A percentile compares a stretch with the other conserved stretches of the same genome.
Conservation (phyloP, 1,140 invertebrate species). For the Brachionus asplanchnoidis region DNA sequence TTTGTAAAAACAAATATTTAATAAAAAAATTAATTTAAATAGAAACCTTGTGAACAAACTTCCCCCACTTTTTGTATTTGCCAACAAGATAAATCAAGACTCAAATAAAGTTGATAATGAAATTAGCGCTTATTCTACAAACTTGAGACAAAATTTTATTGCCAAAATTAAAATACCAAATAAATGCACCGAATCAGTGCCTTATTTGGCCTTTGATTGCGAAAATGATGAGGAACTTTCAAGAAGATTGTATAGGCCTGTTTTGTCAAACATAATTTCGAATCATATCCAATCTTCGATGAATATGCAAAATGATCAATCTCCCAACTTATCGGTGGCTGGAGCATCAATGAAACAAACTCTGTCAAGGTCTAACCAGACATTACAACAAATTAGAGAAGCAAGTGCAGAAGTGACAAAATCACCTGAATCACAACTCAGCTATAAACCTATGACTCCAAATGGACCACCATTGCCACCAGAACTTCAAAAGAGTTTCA, state of each 20-base stretch:
- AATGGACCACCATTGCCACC: not conserved
- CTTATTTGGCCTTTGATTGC: conserved; percentile 6
- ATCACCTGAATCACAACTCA: conserved; percentile 8
- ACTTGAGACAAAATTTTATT: conserved; percentile 13
- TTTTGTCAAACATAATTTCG: not conserved
- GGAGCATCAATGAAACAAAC: not conserved
- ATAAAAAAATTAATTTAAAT: not conserved
- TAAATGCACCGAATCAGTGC: not conserved
- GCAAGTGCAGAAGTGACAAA: not conserved
- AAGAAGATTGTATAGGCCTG: conserved; percentile 12
- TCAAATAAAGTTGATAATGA: not conserved
- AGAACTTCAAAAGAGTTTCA: not conserved
- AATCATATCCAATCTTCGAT: not conserved
- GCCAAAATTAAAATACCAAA: not conserved
- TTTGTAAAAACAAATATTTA: not conserved
- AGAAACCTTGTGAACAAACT: not conserved
- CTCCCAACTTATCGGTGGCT: not conserved
- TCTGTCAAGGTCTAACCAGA: conserved; percentile 16
- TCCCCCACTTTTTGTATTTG: not conserved
- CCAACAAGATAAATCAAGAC: not conserved
- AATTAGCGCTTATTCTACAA: not conserved
- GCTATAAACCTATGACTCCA: conserved; percentile 10
- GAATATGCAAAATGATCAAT: not conserved
- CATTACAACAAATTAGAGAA: conserved; percentile 15
- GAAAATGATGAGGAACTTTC: conserved; percentile 1